Evolutionary conservation across 1,140 invertebrate genomes (phyloP).

Genomic region (Nomia melanderi): DNA sequence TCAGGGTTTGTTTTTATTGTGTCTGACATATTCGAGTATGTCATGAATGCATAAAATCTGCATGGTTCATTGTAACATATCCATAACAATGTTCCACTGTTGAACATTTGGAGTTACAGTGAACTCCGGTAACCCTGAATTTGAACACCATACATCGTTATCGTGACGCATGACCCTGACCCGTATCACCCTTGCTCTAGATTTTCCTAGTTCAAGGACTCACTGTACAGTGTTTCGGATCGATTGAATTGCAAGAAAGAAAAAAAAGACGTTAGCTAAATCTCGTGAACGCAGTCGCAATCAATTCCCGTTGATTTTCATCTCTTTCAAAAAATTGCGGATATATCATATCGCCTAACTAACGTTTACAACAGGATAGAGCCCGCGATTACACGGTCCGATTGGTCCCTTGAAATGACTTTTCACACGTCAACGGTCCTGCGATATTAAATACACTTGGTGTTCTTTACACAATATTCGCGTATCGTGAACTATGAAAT

Average conservation of each 20-base stretch:
- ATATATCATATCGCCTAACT: not conserved
- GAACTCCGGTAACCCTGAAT: not conserved
- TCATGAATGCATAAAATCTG: too few species aligned
- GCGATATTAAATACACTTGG: not conserved
- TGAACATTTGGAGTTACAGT: not conserved
- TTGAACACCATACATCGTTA: not conserved
- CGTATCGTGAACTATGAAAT: not conserved
- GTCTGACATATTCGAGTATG: too few species aligned
- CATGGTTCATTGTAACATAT: too few species aligned
- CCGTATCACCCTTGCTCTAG: conserved; percentile 7
- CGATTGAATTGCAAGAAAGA: conserved; percentile 1
- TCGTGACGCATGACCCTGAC: conserved; percentile 12
- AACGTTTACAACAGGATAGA: too few species aligned
- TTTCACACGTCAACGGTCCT: not conserved
- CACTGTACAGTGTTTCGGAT: not conserved
- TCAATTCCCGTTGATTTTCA: not conserved
- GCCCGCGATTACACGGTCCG: not conserved
- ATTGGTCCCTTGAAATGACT: not conserved
- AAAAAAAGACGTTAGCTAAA: not conserved
- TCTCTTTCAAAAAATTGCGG: not conserved
- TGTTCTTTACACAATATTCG: not conserved
- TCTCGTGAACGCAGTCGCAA: not conserved
- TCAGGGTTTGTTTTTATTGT: too few species aligned
- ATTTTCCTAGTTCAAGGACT: conserved; percentile 37
- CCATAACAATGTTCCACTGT: too few species aligned